phyloP scores from a whole-genome alignment of 1,140 invertebrate genomes.

The Drosophila orena region DNA sequence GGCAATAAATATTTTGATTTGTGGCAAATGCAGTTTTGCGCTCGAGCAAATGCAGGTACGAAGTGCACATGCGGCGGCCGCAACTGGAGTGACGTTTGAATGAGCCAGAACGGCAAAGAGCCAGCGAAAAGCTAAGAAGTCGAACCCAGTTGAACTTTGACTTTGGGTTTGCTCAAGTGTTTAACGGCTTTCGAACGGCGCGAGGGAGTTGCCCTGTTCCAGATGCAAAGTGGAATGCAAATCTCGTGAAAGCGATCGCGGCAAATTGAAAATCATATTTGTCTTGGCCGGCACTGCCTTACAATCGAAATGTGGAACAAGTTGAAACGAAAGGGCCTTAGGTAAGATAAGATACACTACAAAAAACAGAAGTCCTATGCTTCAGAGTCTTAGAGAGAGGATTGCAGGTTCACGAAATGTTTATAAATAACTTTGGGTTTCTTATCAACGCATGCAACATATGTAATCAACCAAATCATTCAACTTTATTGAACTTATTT shows the following conservation, averaged over 20 bases:
- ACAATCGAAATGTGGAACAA: conserved; percentile 84
- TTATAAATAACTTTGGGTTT: no score
- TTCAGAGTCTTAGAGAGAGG: no score
- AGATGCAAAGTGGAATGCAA: conserved; percentile 61
- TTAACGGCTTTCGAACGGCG: conserved; percentile 46
- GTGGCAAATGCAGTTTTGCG: conserved; percentile 36
- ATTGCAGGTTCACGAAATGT: no score
- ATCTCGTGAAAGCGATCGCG: conserved; percentile 74
- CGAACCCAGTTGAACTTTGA: conserved; percentile 72
- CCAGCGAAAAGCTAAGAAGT: conserved; percentile 15
- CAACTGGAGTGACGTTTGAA: conserved; percentile 58
- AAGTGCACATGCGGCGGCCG: not conserved
- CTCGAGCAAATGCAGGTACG: conserved; percentile 8
- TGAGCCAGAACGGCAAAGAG: conserved; percentile 39
- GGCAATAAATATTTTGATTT: conserved; percentile 80
- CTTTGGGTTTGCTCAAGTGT: conserved; percentile 59
- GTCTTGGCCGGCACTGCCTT: conserved; percentile 65
- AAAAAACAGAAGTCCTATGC: not conserved
- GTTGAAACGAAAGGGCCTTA: conserved; percentile 78
- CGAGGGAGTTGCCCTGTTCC: conserved; percentile 6
- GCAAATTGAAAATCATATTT: conserved; percentile 80
- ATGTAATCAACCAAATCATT: no score
- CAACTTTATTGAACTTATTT: no score
- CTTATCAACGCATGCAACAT: no score
- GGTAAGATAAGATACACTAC: conserved; percentile 17